Percentiles rank a stretch among this genome's conserved stretches.
phyloP scores from a whole-genome alignment of 2,888 invertebrate genomes.

The Nephrotoma flavescens region DNA sequence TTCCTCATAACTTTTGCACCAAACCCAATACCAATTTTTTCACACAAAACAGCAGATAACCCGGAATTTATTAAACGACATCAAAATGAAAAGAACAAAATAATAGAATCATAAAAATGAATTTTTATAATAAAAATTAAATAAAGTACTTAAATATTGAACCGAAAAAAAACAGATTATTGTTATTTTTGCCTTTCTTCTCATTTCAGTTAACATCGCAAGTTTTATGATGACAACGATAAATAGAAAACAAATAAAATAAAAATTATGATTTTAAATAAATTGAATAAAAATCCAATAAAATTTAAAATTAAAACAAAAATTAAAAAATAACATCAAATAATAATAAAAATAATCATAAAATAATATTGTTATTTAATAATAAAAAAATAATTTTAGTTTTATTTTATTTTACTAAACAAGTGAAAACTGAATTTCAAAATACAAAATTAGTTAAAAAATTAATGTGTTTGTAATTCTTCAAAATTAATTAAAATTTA shows the following conservation, averaged over 20 bases:
- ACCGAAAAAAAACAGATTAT: background rate
- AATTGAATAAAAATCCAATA: background rate
- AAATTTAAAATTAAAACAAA: background rate
- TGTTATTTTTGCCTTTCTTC: background rate
- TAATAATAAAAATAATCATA: background rate
- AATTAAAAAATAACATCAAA: background rate
- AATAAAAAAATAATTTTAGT: background rate
- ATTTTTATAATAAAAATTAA: background rate
- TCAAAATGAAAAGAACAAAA: background rate
- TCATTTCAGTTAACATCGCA: background rate
- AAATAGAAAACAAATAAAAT: background rate
- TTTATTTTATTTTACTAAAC: background rate
- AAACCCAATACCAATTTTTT: background rate
- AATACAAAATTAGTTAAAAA: background rate
- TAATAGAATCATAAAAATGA: background rate
- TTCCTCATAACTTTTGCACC: background rate
- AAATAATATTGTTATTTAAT: background rate
- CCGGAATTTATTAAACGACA: background rate
- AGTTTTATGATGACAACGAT: background rate
- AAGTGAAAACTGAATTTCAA: background rate
- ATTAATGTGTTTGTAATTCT: background rate
- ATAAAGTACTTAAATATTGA: background rate
- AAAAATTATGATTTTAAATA: background rate
- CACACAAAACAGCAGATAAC: background rate
- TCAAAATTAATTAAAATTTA: background rate